phyloP scores from a whole-genome alignment of 2,113 vertebrate species.

The Bos indicus region DNA sequence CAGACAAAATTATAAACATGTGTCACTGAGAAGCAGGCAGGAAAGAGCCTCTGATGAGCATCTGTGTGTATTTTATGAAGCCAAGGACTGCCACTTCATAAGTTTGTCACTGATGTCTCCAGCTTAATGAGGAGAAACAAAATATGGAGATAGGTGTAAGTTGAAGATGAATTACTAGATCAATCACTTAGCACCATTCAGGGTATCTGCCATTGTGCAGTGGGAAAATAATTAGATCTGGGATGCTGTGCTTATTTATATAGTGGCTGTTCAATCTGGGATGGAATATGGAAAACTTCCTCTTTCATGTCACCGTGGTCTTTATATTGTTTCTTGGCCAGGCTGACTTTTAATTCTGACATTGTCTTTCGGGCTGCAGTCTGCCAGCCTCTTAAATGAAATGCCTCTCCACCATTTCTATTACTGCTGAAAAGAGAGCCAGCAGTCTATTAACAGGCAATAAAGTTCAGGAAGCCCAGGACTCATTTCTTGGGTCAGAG shows the following conservation, averaged over 20 bases:
- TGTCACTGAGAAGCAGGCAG: conserved; percentile 79
- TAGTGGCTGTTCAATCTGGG: conserved; percentile 67
- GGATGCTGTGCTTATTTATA: conserved; percentile 73
- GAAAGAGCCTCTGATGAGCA: conserved; percentile 82
- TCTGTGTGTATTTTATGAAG: conserved; percentile 83
- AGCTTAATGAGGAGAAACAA: conserved; percentile 80
- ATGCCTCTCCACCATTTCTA: conserved; percentile 83
- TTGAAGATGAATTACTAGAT: conserved; percentile 85
- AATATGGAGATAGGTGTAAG: conserved; percentile 82
- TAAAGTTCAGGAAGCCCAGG: conserved; percentile 90
- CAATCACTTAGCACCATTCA: conserved; percentile 83
- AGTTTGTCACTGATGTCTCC: conserved; percentile 79
- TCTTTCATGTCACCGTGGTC: conserved; percentile 74
- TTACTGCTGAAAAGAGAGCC: conserved; percentile 86
- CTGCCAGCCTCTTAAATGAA: conserved; percentile 85
- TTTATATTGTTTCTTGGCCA: conserved; percentile 62
- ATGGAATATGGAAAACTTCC: conserved; percentile 80
- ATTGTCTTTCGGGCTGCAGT: conserved; percentile 81
- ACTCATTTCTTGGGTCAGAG: conserved; percentile 89
- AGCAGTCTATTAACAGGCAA: conserved; percentile 90
- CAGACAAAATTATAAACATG: conserved; percentile 83
- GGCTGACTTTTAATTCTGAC: conserved; percentile 75
- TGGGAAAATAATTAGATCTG: conserved; percentile 81
- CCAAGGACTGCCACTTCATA: conserved; percentile 72
- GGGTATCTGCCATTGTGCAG: conserved; percentile 76